phyloP scores from a whole-genome alignment of 1,140 invertebrate genomes.

The Zaprionus taronus region DNA sequence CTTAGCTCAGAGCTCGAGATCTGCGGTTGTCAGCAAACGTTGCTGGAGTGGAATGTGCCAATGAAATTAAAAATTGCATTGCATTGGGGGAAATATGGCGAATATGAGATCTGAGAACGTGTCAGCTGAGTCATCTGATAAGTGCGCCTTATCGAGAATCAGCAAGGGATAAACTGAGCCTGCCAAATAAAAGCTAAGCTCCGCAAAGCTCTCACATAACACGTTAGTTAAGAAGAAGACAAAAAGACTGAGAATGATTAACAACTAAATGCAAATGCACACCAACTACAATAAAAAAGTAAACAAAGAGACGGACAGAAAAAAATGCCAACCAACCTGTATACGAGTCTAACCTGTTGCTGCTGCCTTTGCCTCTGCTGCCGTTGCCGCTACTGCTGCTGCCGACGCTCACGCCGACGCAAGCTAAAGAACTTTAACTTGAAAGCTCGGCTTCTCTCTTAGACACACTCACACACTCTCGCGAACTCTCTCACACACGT shows the following conservation, averaged over 20 bases:
- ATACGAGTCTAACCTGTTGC: constrained; percentile 59
- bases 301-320: constrained; percentile 58
- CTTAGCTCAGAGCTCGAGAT: constrained; percentile 8
- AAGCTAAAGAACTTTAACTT: constrained; percentile 71
- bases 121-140: constrained; percentile 39
- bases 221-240: background rate
- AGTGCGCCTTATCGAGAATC: background rate
- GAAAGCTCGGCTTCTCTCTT: constrained; percentile 59
- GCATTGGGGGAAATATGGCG: background rate
- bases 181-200: constrained; percentile 21
- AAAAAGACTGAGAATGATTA: constrained; percentile 19
- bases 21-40: constrained; percentile 20
- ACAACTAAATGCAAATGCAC: constrained; percentile 49
- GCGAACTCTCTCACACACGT: constrained; percentile 35
- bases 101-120: constrained; percentile 17
- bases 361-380: constrained; percentile 28
- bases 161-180: constrained; percentile 9
- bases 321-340: constrained; percentile 46
- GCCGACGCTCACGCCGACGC: constrained; percentile 55
- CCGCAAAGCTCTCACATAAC: background rate
- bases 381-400: constrained; percentile 35
- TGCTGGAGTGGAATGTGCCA: constrained; percentile 20
- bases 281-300: constrained; percentile 22
- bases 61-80: background rate
- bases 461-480: constrained; percentile 23